These are phyloP conservation scores for Orchesella flavescens DNA, from an alignment of 2,888 invertebrate species.

Conservation along the genomic window DNA sequence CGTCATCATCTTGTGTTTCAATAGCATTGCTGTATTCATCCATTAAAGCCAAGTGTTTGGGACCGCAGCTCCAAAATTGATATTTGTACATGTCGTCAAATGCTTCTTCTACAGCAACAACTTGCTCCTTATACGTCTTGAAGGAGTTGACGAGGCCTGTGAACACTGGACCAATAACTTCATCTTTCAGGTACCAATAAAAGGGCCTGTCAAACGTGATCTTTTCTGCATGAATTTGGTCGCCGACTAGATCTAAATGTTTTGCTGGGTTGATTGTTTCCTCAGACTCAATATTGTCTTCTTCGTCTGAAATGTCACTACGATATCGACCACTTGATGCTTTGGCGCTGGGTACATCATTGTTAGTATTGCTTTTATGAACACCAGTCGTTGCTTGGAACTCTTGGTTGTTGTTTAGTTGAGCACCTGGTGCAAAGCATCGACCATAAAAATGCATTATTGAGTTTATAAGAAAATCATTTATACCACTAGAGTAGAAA, in stretches of 20 bases:
- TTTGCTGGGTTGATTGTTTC: conserved; percentile 36
- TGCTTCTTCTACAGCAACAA: conserved; percentile 61
- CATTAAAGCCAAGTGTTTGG: conserved; percentile 59
- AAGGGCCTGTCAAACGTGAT: conserved; percentile 68
- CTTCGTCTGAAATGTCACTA: conserved; percentile 28
- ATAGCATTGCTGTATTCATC: conserved; percentile 46
- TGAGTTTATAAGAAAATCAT: too few relatives aligned
- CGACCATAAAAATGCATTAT: not conserved
- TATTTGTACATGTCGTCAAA: conserved; percentile 68
- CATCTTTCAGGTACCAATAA: conserved; percentile 69
- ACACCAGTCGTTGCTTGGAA: conserved; percentile 59
- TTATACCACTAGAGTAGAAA: too few relatives aligned
- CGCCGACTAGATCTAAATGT: conserved; percentile 55
- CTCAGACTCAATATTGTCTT: conserved; percentile 39
- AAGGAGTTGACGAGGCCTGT: conserved; percentile 69
- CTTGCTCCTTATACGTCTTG: conserved; percentile 62
- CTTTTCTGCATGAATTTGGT: conserved; percentile 59
- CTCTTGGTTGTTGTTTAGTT: conserved; percentile 61
- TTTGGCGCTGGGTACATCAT: not conserved
- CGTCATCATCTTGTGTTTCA: conserved; percentile 45
- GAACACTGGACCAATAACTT: conserved; percentile 67
- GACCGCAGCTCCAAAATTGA: conserved; percentile 69
- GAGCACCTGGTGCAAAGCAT: conserved; percentile 47
- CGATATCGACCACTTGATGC: conserved; percentile 27
- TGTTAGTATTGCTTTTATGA: not conserved